Percentiles rank a stretch among this genome's conserved stretches.
phyloP scores from a whole-genome alignment of 1,140 invertebrate genomes.

The Eurosta solidaginis region DNA sequence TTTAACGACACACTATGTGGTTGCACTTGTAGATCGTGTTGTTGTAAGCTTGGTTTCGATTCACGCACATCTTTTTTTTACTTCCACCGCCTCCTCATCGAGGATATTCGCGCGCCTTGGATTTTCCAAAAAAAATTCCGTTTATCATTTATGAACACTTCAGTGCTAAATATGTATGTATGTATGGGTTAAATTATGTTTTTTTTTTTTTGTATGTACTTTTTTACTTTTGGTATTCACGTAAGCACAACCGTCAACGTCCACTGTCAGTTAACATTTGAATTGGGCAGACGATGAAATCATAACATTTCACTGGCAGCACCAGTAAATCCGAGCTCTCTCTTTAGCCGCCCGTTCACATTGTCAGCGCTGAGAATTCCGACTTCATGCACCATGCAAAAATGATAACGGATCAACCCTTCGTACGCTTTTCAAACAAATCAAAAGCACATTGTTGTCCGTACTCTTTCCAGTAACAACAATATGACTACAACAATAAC shows the following conservation, averaged over 20 bases:
- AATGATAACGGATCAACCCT: not conserved
- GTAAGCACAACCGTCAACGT: conserved; percentile 49
- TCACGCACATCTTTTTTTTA: not conserved
- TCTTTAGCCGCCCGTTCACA: not conserved
- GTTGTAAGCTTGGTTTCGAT: not conserved
- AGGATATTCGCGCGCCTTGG: not conserved
- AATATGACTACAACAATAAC: not conserved
- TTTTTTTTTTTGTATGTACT: not conserved
- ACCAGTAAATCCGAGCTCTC: not conserved
- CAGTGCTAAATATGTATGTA: not conserved
- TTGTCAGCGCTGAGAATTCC: not conserved
- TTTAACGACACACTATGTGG: not conserved
- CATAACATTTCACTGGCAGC: conserved; percentile 55
- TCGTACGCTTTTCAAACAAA: not conserved
- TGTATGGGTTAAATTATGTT: not conserved
- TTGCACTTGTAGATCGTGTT: not conserved
- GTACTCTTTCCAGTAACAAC: not conserved
- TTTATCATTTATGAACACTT: not conserved
- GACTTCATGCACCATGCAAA: not conserved
- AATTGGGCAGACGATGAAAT: conserved; percentile 55
- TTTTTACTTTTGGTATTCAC: not conserved
- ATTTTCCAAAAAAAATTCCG: not conserved
- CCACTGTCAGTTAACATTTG: conserved; percentile 58
- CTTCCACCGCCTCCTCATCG: not conserved
- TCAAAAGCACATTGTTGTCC: not conserved